Conservation (phyloP, 2,797 vertebrate species). For the Dendrocincla tyrannina region DNA sequence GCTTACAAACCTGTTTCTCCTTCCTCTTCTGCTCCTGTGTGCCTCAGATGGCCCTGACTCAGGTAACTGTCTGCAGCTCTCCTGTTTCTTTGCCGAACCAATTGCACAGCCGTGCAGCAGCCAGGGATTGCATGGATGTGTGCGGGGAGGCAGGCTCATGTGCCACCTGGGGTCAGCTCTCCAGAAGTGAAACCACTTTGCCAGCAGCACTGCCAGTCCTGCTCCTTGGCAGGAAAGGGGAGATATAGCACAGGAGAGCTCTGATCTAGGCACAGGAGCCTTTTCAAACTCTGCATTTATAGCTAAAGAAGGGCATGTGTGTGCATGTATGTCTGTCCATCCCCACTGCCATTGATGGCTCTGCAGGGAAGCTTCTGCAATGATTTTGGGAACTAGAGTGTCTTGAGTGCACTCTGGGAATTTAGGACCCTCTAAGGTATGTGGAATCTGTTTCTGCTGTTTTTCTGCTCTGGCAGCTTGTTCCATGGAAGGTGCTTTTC, state of each 20-base stretch:
- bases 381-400: neutral
- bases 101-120: neutral
- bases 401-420: neutral
- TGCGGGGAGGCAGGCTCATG: neutral
- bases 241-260: neutral
- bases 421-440: neutral
- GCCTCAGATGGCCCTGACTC: constrained; percentile 80
- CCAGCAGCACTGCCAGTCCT: neutral
- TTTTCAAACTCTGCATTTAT: neutral
- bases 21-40: constrained; percentile 65
- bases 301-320: neutral
- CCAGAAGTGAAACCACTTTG: neutral
- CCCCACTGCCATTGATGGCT: neutral
- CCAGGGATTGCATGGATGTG: neutral
- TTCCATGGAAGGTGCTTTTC: neutral
- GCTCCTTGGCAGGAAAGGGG: neutral
- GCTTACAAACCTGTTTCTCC: constrained; percentile 49
- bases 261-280: neutral
- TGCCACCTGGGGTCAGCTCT: neutral
- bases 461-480: neutral
- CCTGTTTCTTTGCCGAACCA: neutral
- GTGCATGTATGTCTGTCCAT: neutral
- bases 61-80: constrained; percentile 72
- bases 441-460: neutral
- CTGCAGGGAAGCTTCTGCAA: neutral